These are phyloP conservation scores for Ochotona curzoniae DNA, from an alignment of 2,113 vertebrate species.

Conservation along the genomic window DNA sequence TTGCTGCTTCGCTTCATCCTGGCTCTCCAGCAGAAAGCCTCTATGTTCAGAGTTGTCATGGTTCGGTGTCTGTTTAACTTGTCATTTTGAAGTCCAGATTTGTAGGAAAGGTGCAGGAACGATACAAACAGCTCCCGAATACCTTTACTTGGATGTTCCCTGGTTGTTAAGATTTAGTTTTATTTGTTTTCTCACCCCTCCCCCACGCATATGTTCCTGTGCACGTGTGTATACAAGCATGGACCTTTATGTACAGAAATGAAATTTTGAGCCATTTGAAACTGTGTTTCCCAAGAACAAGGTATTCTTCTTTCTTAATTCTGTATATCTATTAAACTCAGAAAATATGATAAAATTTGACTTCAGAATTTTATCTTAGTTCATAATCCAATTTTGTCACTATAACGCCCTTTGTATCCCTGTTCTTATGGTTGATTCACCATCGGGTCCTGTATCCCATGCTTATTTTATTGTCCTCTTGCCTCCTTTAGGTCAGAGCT, in stretches of 20 bases:
- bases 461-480: neutral
- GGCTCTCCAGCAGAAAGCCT: neutral
- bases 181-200: neutral
- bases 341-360: neutral
- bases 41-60: neutral
- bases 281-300: constrained; percentile 38
- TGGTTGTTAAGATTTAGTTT: neutral
- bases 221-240: too few relatives aligned
- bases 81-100: constrained; percentile 8
- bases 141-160: neutral
- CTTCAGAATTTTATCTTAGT: neutral
- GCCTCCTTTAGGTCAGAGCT: constrained; percentile 34
- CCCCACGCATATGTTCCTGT: neutral
- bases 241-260: neutral
- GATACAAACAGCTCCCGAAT: neutral
- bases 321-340: neutral
- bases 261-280: neutral
- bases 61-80: neutral
- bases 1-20: neutral
- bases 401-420: neutral
- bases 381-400: neutral
- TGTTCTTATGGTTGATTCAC: neutral
- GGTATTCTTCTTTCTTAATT: too few relatives aligned
- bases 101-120: neutral
- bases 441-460: neutral